Evolutionary conservation across 2,888 invertebrate genomes (phyloP), one percentile per base, ranked within the genome.

Genomic region (Aleiodes alternator): DNA sequence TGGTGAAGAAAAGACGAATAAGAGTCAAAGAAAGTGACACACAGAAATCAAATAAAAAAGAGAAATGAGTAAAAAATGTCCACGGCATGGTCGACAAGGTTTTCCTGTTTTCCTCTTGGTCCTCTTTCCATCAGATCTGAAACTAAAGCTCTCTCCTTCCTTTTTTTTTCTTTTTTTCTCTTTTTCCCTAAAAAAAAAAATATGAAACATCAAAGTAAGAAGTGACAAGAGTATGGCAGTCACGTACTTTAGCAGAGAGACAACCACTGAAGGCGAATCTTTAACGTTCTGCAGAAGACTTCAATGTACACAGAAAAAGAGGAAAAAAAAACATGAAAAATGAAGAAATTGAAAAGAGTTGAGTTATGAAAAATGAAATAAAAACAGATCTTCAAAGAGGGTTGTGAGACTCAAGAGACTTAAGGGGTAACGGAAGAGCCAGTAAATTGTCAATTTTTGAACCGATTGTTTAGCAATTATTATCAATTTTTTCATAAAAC

Each of bases 1-100:
- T 51, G 77, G 34, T 6, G 3, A 43, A 57, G 64, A 57, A 79
- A 80, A 73, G 53, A 71, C 73, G 75, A 43, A 70, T 56, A 70
- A 72, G 56, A 68, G 71, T 57, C 34, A 71, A 56, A 66, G 59
- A 69, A 69, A 51, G 72, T 56, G 59, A 57, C 53, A 57, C 53
- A 48, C n/a, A 14, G 53, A 31, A 23, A 59, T 59, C 59, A 14
- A 50, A 59, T n/a, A 57, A 70, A 48, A 59, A 76, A 73, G 57
- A 69, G 53, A 34, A 70, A 51, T 48, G 8, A 43, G 50, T 38
- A 73, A 77, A 76, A 76, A 72, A 72, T 53, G 16, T 77, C 43
- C 43, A 64, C 8, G 55, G 38, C 53, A 59, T 31, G 59, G 64
- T 43, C 64, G 64, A 64, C 64, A 64, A 16, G 16, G 64, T 64